Percentiles rank a stretch among this genome's conserved stretches.
These are phyloP conservation scores for Coracopsis vasa DNA, from an alignment of 2,113 vertebrate species.

Conservation along the genomic window DNA sequence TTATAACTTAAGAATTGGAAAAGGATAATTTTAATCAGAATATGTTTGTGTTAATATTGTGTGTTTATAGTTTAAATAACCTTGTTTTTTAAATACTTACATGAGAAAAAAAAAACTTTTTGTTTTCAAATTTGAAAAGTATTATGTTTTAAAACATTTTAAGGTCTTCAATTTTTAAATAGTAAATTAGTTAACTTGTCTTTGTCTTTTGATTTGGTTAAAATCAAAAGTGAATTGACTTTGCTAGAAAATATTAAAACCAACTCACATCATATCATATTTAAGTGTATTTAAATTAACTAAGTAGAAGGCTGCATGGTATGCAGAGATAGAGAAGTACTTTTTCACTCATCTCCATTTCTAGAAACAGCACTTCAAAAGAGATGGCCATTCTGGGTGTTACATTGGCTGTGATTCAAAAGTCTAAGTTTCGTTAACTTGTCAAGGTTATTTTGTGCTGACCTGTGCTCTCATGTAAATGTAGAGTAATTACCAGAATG, in stretches of 20 bases:
- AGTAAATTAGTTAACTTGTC: not conserved
- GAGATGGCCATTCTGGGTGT: not conserved
- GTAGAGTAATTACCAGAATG: not conserved
- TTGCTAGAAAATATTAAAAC: not conserved
- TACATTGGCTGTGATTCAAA: not conserved
- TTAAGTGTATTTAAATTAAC: not conserved
- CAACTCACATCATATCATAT: not conserved
- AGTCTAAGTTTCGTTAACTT: not conserved
- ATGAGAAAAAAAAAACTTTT: accelerated
- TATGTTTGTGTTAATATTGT: not conserved
- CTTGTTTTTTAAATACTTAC: not conserved
- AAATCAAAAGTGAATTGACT: not conserved
- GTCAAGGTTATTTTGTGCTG: not conserved
- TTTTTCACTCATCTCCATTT: not conserved
- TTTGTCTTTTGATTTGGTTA: not conserved
- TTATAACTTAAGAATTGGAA: not conserved
- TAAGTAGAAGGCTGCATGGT: not conserved
- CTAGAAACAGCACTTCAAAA: not conserved
- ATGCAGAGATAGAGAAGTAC: not conserved
- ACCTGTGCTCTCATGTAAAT: not conserved
- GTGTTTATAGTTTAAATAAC: not conserved
- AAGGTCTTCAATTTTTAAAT: not conserved
- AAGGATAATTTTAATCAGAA: not conserved
- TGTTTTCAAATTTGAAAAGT: not conserved
- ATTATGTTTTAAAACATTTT: not conserved